Evolutionary conservation across 53 echinoderm and acorn worm species (phyloP).

Genomic region (Patiria pectinifera): DNA sequence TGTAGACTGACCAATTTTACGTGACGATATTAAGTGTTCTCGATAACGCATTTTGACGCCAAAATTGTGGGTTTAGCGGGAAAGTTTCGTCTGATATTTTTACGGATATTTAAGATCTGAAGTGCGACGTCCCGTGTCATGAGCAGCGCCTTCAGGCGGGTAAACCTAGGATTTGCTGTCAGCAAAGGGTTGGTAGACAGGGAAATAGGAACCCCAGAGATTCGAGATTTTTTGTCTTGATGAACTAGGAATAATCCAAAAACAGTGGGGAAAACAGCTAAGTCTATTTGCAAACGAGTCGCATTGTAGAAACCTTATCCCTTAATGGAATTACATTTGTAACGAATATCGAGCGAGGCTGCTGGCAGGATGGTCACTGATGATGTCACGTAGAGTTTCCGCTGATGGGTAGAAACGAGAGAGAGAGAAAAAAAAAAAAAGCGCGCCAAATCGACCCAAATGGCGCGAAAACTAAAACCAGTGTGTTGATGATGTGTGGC

Average conservation of each 20-base stretch:
- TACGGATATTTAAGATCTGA: neutral
- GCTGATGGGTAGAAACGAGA: neutral
- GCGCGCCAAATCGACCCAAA: conserved; percentile 14
- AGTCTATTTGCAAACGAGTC: conserved; percentile 38
- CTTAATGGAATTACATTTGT: conserved; percentile 66
- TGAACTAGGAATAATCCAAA: conserved; percentile 29
- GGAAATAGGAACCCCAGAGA: neutral
- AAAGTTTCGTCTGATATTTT: neutral
- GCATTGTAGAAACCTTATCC: conserved; percentile 26
- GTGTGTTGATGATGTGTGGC: neutral
- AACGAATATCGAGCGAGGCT: conserved; percentile 36
- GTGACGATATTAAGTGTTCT: neutral
- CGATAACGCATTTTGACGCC: neutral
- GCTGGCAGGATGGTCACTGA: neutral
- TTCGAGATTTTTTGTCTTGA: neutral
- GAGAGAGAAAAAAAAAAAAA: neutral
- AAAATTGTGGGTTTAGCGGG: conserved; percentile 12
- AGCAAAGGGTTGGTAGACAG: neutral
- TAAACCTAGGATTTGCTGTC: neutral
- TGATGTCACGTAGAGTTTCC: conserved; percentile 16
- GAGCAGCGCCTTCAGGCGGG: neutral
- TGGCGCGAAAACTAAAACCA: conserved; percentile 8
- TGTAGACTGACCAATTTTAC: neutral
- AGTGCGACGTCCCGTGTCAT: neutral
- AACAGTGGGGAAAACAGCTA: conserved; percentile 15